phyloP scores from a whole-genome alignment of 1,140 invertebrate genomes.

The Drosophila pseudoananassae region DNA sequence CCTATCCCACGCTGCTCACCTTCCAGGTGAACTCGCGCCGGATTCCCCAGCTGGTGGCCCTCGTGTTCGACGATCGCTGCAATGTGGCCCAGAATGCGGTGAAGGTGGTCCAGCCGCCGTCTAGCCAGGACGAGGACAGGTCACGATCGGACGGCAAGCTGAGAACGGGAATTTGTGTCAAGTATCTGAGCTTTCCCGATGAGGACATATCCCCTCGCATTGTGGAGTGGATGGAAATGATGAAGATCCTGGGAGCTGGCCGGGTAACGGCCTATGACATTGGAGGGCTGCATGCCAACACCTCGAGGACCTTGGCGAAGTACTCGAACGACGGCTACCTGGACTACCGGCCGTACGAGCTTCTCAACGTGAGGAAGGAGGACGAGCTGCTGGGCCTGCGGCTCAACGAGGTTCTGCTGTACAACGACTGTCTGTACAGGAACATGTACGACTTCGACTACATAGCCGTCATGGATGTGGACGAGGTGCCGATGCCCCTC shows the following conservation, averaged over 20 bases:
- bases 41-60: slow-evolving; percentile 46
- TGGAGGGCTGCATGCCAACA: slow-evolving; percentile 18
- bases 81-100: slow-evolving; percentile 92
- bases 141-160: slow-evolving; percentile 47
- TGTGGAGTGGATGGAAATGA: slow-evolving; percentile 96
- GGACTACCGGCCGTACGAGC: slow-evolving; percentile 91
- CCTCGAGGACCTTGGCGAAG: slow-evolving; percentile 86
- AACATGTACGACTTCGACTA: slow-evolving; percentile 95
- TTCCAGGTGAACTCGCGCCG: slow-evolving; percentile 87
- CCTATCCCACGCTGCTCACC: slow-evolving; percentile 92
- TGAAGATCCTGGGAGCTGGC: slow-evolving; percentile 93
- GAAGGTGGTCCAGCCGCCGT: slow-evolving; percentile 87
- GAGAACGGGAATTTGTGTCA: slow-evolving; percentile 96
- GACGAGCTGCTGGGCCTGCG: slow-evolving; percentile 91
- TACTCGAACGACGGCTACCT: slow-evolving; percentile 89
- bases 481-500: slow-evolving; percentile 95
- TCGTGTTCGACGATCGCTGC: slow-evolving; percentile 89
- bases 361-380: slow-evolving; percentile 87
- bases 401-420: slow-evolving; percentile 96
- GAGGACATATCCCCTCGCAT: slow-evolving; percentile 93
- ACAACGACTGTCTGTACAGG: slow-evolving; percentile 97
- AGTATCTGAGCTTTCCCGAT: slow-evolving; percentile 93
- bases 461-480: slow-evolving; percentile 94
- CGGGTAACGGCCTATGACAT: slow-evolving; percentile 95
- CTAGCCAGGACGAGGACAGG: neutral